A percentile compares a stretch with the other conserved stretches of the same genome.
Evolutionary conservation across 2,888 invertebrate genomes (phyloP).

Genomic region (Erebia epiphron): DNA sequence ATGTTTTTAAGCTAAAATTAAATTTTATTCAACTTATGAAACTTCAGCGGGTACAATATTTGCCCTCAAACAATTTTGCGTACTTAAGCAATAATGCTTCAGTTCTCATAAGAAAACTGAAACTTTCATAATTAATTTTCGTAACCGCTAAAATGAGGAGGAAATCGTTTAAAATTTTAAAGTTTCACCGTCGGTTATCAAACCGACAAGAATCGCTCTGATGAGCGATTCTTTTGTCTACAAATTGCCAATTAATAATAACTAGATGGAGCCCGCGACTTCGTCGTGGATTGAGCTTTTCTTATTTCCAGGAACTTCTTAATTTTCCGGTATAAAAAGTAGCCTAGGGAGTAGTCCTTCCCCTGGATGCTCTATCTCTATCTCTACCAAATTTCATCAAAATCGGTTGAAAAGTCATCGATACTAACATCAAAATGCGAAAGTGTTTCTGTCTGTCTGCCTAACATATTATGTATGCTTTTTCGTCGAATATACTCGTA

Average conservation of each 20-base stretch:
- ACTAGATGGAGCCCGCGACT: background rate
- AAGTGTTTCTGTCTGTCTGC: too few species aligned
- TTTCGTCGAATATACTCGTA: too few species aligned
- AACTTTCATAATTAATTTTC: slow-evolving; percentile 10
- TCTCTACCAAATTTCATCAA: too few species aligned
- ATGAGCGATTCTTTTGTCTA: background rate
- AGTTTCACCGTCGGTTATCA: background rate
- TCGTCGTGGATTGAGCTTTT: too few species aligned
- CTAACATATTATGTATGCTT: too few species aligned
- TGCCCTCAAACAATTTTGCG: background rate
- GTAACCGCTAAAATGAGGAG: background rate
- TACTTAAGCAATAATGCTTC: background rate
- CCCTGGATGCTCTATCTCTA: too few species aligned
- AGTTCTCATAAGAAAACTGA: background rate
- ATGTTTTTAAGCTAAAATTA: background rate
- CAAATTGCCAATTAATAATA: background rate
- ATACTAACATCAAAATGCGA: too few species aligned
- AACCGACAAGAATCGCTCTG: too few species aligned
- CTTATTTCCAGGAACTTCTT: too few species aligned
- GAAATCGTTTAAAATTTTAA: slow-evolving; percentile 6
- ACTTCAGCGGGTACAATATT: background rate
- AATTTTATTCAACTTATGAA: background rate
- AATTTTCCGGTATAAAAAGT: too few species aligned
- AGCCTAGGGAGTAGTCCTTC: too few species aligned
- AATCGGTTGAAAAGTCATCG: too few species aligned